phyloP scores from a whole-genome alignment of 2,797 vertebrate species.

The Characodon lateralis region DNA sequence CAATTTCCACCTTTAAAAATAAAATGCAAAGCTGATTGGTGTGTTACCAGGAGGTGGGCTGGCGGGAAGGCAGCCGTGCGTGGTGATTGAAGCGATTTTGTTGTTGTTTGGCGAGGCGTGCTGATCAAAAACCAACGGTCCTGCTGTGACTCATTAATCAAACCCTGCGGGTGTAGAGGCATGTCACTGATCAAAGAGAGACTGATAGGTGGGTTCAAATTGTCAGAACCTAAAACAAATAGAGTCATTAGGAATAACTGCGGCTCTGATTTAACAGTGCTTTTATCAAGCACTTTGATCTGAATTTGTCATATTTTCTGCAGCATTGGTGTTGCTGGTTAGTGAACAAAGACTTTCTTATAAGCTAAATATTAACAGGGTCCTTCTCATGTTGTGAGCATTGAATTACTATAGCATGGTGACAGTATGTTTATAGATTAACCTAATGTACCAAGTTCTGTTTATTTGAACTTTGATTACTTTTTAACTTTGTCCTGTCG shows the following conservation, averaged over 20 bases:
- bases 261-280: slow-evolving; percentile 14
- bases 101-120: slow-evolving; percentile 45
- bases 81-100: slow-evolving; percentile 59
- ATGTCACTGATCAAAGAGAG: slow-evolving; percentile 34
- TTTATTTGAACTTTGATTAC: not conserved
- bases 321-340: slow-evolving; percentile 44
- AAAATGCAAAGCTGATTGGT: slow-evolving; percentile 57
- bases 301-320: slow-evolving; percentile 37
- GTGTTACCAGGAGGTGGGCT: slow-evolving; percentile 50
- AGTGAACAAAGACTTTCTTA: slow-evolving; percentile 23
- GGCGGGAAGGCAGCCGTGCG: not conserved
- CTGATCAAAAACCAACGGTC: slow-evolving; percentile 53
- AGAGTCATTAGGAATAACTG: slow-evolving; percentile 13
- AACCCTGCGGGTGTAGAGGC: slow-evolving; percentile 22
- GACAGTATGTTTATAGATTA: not conserved
- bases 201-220: slow-evolving; percentile 34
- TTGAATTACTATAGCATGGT: no score
- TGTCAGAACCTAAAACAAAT: slow-evolving; percentile 20
- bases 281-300: slow-evolving; percentile 54
- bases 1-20: slow-evolving; percentile 20
- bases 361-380: not conserved
- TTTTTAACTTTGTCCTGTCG: not conserved
- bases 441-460: not conserved
- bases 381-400: not conserved
- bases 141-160: slow-evolving; percentile 54